These are phyloP conservation scores for Corythoichthys intestinalis DNA, from an alignment of 2,113 vertebrate genomes.

Conservation along the genomic window DNA sequence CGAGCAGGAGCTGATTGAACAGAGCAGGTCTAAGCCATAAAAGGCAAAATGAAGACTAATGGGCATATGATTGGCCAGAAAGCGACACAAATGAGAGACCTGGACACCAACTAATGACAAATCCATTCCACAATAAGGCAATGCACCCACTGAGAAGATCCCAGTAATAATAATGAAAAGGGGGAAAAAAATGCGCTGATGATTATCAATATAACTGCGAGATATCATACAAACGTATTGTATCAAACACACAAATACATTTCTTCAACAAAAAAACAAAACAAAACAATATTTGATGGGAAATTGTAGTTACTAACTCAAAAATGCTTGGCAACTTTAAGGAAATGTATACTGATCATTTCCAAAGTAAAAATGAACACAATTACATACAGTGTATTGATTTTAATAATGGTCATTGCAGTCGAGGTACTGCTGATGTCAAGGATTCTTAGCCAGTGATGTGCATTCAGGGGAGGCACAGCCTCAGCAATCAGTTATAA, in stretches of 20 bases:
- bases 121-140: constrained; percentile 36
- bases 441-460: not conserved
- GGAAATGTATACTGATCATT: constrained; percentile 15
- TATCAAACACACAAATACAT: constrained; percentile 5
- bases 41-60: constrained; percentile 63
- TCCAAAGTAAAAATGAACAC: constrained; percentile 15
- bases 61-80: constrained; percentile 52
- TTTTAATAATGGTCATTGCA: no score
- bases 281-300: constrained; percentile 3
- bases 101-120: constrained; percentile 50
- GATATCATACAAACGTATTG: constrained; percentile 3
- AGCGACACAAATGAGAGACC: constrained; percentile 51
- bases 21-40: constrained; percentile 35
- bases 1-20: constrained; percentile 45
- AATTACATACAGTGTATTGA: constrained; percentile 19
- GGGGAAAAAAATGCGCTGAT: no score
- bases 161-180: constrained; percentile 39
- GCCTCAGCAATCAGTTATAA: no score
- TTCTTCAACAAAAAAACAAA: constrained; percentile 5
- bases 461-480: no score
- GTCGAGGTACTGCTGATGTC: constrained; percentile 8
- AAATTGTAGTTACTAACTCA: constrained; percentile 7
- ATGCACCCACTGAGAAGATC: constrained; percentile 40
- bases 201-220: constrained; percentile 30
- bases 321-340: not conserved